Conservation (phyloP, 2,113 vertebrate genomes). For the Hippocampus mohnikei region DNA sequence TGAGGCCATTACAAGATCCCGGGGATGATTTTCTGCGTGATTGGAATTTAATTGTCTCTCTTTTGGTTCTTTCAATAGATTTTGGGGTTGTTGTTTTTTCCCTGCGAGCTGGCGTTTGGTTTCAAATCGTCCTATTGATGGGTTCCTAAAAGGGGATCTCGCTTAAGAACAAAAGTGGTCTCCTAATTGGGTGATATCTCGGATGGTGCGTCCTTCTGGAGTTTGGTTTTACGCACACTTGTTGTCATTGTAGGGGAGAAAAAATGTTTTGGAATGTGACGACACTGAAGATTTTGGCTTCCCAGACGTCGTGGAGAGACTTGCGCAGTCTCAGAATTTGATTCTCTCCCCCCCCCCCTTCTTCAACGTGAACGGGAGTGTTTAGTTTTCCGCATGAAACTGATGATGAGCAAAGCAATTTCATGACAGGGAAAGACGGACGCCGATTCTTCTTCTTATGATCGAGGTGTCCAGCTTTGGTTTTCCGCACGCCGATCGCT, state of each 20-base stretch:
- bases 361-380: background rate
- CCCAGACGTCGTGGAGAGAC: background rate
- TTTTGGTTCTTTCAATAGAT: no score
- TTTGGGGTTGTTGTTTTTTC: no score
- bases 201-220: background rate
- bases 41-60: no score
- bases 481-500: background rate
- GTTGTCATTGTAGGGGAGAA: background rate
- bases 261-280: background rate
- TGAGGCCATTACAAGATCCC: background rate
- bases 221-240: background rate
- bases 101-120: no score
- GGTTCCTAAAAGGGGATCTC: no score
- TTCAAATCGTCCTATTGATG: no score
- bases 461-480: no score
- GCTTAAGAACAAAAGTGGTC: no score
- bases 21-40: constrained; percentile 16
- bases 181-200: no score
- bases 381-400: background rate
- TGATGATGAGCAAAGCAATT: no score
- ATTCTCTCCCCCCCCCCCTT: background rate
- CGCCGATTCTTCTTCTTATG: no score
- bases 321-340: background rate
- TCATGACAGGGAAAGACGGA: no score
- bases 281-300: background rate